Base-by-base conservation (phyloP, 2,797 vertebrate genomes). In the Manis pentadactyla region DNA sequence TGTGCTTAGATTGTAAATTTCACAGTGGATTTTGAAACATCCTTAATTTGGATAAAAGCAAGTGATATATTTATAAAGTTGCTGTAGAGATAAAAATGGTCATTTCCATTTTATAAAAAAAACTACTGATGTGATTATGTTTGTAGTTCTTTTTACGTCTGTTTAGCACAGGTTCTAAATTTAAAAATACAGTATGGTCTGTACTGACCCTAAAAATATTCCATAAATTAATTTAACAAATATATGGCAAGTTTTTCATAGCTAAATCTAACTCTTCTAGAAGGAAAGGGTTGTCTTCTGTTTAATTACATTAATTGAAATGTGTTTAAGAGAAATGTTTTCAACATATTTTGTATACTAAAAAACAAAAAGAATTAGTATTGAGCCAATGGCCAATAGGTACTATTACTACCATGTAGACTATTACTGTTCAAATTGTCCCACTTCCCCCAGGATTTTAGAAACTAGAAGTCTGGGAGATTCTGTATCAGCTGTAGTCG, bases 241-340 rank as follows among this genome's bases (percentile, higher is more conserved):
- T 87, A 69, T 77, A 68, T 77, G 78, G 68, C 51, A 96, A 75
- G 46, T 61, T 96, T 97, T 97, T 97, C 96, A 87, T 97, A 96
- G 75, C 63, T 87, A 73, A 95, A 85, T 68, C 37, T 93, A 91
- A 90, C 66, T 96, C n/a, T 93, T 96, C 68, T 91, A 96, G 93
- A 97, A 97, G 96, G 96, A 87, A 96, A 51, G 78, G 46, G 11
- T 95, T 95, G 75, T 91, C 96, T 97, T 97, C 96, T 98, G 51
- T 95, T 87, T 95, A 96, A 93, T 95, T 95, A 97, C 87, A 97
- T 97, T 97, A 96, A 96, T 96, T 97, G 96, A 97, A 97, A 97
- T 98, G 97, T 97, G 63, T 94, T 97, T 97, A 96, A 95, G 95
- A 90, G 94, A 96, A 87, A 93, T 82, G 75, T 96, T 97, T 98